Evolutionary conservation across 53 echinoderm and acorn worm genomes (phyloP).

Genomic region (Echinarachnius parma): DNA sequence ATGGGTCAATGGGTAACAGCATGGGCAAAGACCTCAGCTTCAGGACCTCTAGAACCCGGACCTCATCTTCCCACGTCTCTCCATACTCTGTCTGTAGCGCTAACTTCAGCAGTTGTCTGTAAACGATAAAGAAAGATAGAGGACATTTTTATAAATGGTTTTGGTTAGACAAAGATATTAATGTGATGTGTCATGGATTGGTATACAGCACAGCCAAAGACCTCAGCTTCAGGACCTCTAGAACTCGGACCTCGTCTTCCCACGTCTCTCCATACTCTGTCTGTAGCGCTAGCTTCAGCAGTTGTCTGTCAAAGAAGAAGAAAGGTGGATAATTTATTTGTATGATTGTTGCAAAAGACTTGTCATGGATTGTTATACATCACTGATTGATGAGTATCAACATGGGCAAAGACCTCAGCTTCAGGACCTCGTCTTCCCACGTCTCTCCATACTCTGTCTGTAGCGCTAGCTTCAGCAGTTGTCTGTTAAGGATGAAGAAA

Average conservation of each 20-base stretch:
- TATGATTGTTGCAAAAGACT: too few species aligned
- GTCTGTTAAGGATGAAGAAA: too few species aligned
- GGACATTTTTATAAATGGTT: too few species aligned
- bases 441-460: constrained; percentile 80
- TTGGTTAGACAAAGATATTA: too few species aligned
- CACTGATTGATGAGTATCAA: constrained; percentile 78
- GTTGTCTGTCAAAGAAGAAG: constrained; percentile 75
- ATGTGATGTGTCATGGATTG: too few species aligned
- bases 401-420: constrained; percentile 74
- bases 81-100: constrained; percentile 88
- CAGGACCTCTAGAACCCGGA: constrained; percentile 64
- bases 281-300: constrained; percentile 72
- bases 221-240: constrained; percentile 67
- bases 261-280: constrained; percentile 84
- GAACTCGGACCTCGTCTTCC: constrained; percentile 68
- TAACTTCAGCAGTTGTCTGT: constrained; percentile 78
- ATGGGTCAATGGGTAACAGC: constrained; percentile 78
- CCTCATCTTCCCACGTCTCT: constrained; percentile 70
- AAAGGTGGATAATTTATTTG: too few species aligned
- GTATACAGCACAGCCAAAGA: constrained; percentile 75
- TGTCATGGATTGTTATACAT: constrained; percentile 65
- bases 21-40: constrained; percentile 77
- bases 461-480: constrained; percentile 74
- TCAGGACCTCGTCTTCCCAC: constrained; percentile 76
- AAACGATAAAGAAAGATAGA: too few species aligned